phyloP scores from a whole-genome alignment of 2,113 vertebrate genomes.

The Festucalex cinctus region DNA sequence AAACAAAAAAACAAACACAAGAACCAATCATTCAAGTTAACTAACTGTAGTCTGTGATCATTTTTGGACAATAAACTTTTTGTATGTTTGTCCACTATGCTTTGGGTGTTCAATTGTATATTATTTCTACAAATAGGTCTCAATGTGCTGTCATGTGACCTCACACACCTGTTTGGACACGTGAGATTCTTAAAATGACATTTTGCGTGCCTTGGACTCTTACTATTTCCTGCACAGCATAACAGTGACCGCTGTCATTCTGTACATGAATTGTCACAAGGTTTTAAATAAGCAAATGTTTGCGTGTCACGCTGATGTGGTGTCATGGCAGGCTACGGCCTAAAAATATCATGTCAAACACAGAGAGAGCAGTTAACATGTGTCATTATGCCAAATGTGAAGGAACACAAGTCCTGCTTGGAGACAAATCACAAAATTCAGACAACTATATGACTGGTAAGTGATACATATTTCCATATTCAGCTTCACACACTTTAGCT shows the following conservation, averaged over 20 bases:
- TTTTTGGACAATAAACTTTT: too few relatives aligned
- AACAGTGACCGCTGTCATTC: slow-evolving; percentile 3
- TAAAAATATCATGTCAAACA: slow-evolving; percentile 70
- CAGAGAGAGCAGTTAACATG: slow-evolving; percentile 37
- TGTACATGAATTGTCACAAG: slow-evolving; percentile 6
- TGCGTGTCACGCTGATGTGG: slow-evolving; percentile 35
- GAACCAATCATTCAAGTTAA: too few relatives aligned
- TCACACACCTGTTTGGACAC: slow-evolving; percentile 31
- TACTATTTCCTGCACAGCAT: background rate
- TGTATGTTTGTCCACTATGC: too few relatives aligned
- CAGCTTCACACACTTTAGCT: background rate
- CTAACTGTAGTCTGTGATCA: too few relatives aligned
- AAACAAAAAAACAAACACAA: too few relatives aligned
- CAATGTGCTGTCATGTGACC: background rate
- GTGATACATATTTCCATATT: background rate
- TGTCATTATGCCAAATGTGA: slow-evolving; percentile 10
- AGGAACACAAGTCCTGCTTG: background rate
- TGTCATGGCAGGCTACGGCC: slow-evolving; percentile 33
- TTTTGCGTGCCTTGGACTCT: background rate
- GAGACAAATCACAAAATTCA: background rate
- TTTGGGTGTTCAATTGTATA: too few relatives aligned
- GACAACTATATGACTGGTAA: background rate
- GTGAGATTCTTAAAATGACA: slow-evolving; percentile 7
- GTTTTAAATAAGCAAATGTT: slow-evolving; percentile 7
- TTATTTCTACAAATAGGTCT: background rate